phyloP scores from a whole-genome alignment of 1,140 invertebrate genomes.

The Aphis craccivora region DNA sequence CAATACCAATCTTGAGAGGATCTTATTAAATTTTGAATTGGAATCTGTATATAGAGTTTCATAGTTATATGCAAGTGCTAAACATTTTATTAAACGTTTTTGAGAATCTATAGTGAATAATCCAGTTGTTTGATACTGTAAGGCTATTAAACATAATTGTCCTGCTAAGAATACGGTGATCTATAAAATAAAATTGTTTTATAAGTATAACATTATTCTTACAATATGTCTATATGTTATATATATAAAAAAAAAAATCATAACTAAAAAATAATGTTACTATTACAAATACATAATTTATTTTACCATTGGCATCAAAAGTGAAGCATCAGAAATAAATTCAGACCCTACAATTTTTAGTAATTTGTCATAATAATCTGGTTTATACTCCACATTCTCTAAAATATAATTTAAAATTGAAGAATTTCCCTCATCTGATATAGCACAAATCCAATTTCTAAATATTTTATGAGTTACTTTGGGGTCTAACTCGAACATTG shows the following conservation, averaged over 20 bases:
- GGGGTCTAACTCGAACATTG: conserved; percentile 10
- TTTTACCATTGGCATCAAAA: conserved; percentile 36
- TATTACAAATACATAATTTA: background rate
- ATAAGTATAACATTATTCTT: background rate
- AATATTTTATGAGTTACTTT: conserved; percentile 3
- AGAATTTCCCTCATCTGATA: background rate
- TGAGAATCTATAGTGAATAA: background rate
- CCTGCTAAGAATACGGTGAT: conserved; percentile 44
- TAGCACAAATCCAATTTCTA: conserved; percentile 28
- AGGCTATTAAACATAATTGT: conserved; percentile 38
- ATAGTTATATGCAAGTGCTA: conserved; percentile 37
- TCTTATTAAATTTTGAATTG: conserved; percentile 41
- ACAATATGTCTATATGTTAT: background rate
- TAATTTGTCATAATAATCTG: conserved; percentile 38
- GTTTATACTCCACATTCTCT: conserved; percentile 14
- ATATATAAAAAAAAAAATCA: background rate
- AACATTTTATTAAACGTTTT: conserved; percentile 45
- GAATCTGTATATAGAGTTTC: conserved; percentile 25
- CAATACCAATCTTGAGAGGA: conserved; percentile 32
- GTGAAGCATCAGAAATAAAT: conserved; percentile 34
- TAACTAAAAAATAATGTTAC: background rate
- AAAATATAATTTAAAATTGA: conserved; percentile 39
- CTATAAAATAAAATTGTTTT: conserved; percentile 22
- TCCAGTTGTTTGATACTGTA: conserved; percentile 40
- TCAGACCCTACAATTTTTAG: background rate